These are phyloP conservation scores for Drosophila sordidapex DNA, from an alignment of 2,888 invertebrate genomes.

Conservation along the genomic window DNA sequence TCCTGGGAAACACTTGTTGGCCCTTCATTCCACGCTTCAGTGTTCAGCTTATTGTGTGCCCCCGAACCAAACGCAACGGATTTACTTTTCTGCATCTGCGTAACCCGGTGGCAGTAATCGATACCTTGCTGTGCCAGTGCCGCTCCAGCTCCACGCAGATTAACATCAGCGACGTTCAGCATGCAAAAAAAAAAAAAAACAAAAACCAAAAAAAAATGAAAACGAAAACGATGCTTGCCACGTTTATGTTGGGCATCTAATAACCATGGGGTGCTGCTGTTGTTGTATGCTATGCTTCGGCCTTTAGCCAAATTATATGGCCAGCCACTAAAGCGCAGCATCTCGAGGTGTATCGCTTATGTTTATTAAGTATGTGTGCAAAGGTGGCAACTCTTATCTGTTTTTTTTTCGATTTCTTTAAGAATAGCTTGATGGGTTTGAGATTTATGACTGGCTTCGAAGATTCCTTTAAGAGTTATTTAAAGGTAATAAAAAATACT, in stretches of 20 bases:
- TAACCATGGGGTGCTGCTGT: conserved; percentile 73
- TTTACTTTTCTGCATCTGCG: conserved; percentile 58
- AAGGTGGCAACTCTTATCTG: conserved; percentile 37
- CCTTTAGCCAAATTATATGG: conserved; percentile 76
- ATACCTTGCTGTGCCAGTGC: conserved; percentile 67
- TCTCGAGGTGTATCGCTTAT: conserved; percentile 36
- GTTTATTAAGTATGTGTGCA: conserved; percentile 23
- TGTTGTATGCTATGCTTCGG: conserved; percentile 42
- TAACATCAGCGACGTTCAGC: conserved; percentile 73
- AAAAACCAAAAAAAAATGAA: conserved; percentile 27
- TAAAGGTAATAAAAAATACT: conserved; percentile 17
- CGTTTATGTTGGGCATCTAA: conserved; percentile 72
- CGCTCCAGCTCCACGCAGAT: conserved; percentile 57
- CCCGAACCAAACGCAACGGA: conserved; percentile 42
- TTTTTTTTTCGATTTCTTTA: conserved; percentile 18
- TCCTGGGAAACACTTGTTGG: conserved; percentile 72
- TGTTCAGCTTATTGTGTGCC: conserved; percentile 56
- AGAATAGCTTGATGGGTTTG: conserved; percentile 28
- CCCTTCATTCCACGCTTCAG: conserved; percentile 21
- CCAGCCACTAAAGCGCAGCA: conserved; percentile 37
- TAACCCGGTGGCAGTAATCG: conserved; percentile 79
- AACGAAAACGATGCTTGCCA: conserved; percentile 51
- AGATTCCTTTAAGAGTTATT: conserved; percentile 11
- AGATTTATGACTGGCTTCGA: conserved; percentile 25
- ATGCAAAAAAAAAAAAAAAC: conserved; percentile 51